A percentile compares a stretch with the other conserved stretches of the same genome.
Evolutionary conservation across 37 sponge, comb jelly and placozoan genomes (phyloP).

Genomic region (Chondrosia reniformis): DNA sequence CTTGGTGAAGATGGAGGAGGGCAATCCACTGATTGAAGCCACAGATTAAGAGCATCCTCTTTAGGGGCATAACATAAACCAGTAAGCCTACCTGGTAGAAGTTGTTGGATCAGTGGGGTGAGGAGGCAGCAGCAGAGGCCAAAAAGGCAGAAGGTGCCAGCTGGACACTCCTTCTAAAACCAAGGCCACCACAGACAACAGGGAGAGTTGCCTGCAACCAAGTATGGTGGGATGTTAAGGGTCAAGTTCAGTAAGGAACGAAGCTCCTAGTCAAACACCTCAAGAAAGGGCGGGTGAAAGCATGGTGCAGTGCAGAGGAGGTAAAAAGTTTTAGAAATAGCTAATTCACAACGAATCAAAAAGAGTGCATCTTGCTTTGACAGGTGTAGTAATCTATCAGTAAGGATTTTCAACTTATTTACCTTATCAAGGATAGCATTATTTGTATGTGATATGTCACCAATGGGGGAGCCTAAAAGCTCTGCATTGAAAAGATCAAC

Average conservation of each 20-base stretch:
- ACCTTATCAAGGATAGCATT: background rate
- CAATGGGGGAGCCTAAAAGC: background rate
- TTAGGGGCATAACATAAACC: background rate
- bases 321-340: background rate
- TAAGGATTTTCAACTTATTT: background rate
- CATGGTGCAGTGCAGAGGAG: background rate
- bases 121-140: slow-evolving; percentile 14
- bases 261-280: background rate
- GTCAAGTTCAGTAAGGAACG: background rate
- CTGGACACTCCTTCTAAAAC: background rate
- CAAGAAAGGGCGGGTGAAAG: background rate
- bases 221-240: background rate
- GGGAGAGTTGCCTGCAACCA: slow-evolving; percentile 9
- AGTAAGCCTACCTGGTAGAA: background rate
- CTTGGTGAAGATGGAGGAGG: background rate
- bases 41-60: background rate
- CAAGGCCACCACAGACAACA: background rate
- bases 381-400: background rate
- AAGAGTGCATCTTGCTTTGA: background rate
- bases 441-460: background rate
- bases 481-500: background rate
- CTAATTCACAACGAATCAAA: background rate
- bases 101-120: background rate
- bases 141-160: slow-evolving; percentile 19
- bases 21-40: background rate